Conservation (phyloP, 2,888 invertebrate species). For the Salpingus planirostris region DNA sequence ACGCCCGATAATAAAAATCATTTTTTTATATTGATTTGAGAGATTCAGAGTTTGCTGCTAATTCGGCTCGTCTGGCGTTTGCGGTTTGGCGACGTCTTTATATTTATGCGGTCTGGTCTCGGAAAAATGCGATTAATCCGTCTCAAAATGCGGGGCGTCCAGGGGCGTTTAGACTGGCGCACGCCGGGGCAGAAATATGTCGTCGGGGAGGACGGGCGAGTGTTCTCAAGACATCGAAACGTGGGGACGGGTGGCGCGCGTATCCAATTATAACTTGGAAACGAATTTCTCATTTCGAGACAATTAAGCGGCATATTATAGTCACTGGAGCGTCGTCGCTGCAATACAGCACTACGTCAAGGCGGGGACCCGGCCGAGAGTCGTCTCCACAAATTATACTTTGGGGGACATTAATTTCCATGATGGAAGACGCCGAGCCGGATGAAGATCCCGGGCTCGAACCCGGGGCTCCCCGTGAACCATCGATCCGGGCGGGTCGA, state of each 20-base stretch:
- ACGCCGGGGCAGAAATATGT: slow-evolving; percentile 9
- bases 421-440: slow-evolving; percentile 35
- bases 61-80: too few relatives aligned
- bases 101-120: too few relatives aligned
- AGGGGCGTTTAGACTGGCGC: too few relatives aligned
- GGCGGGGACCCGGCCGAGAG: slow-evolving; percentile 26
- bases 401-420: slow-evolving; percentile 47
- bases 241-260: slow-evolving; percentile 33
- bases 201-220: slow-evolving; percentile 14
- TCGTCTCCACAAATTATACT: slow-evolving; percentile 47
- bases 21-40: too few relatives aligned
- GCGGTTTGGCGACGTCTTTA: too few relatives aligned
- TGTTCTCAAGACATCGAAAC: slow-evolving; percentile 23
- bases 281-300: slow-evolving; percentile 50
- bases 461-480: slow-evolving; percentile 11
- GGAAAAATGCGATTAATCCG: too few relatives aligned
- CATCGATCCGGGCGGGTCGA: slow-evolving; percentile 17
- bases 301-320: slow-evolving; percentile 49
- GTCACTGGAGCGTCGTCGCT: slow-evolving; percentile 42
- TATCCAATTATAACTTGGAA: slow-evolving; percentile 49
- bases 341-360: slow-evolving; percentile 35
- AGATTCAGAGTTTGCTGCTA: too few relatives aligned
- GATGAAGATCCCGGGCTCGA: too few relatives aligned
- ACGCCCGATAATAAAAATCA: too few relatives aligned
- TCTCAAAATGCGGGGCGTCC: too few relatives aligned